Evolutionary conservation across 2,113 vertebrate species (phyloP).

Genomic region (Tachysurus vachellii): DNA sequence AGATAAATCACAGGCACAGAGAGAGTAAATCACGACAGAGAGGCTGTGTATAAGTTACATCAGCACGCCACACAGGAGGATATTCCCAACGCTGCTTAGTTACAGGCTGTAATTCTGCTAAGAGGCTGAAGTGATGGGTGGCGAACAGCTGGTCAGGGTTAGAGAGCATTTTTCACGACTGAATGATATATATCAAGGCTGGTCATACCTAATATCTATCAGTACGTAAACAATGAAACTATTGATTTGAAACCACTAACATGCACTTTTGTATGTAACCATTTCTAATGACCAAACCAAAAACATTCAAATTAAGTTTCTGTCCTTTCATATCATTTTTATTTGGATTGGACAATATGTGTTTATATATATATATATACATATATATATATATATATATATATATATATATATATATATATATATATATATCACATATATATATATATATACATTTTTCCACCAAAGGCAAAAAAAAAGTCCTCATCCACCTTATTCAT

Average conservation of each 20-base stretch:
- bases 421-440: too few relatives aligned
- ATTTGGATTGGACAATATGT: background rate
- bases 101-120: conserved; percentile 52
- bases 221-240: background rate
- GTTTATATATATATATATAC: background rate
- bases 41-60: conserved; percentile 34
- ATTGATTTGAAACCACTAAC: background rate
- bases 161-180: background rate
- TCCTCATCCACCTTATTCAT: background rate
- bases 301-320: background rate
- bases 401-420: too few relatives aligned
- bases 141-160: conserved; percentile 29
- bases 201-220: background rate
- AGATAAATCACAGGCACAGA: conserved; percentile 1
- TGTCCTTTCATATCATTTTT: background rate
- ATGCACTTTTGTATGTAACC: background rate
- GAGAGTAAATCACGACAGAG: conserved; percentile 49
- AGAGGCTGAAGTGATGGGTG: conserved; percentile 30
- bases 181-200: background rate
- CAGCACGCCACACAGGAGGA: conserved; percentile 45
- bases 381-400: too few relatives aligned
- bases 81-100: conserved; percentile 51
- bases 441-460: background rate
- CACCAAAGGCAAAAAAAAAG: background rate
- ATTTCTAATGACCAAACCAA: background rate